Percentiles rank a stretch among this genome's conserved stretches.
phyloP scores from a whole-genome alignment of 2,113 vertebrate species.

The Pycnonotus jocosus region DNA sequence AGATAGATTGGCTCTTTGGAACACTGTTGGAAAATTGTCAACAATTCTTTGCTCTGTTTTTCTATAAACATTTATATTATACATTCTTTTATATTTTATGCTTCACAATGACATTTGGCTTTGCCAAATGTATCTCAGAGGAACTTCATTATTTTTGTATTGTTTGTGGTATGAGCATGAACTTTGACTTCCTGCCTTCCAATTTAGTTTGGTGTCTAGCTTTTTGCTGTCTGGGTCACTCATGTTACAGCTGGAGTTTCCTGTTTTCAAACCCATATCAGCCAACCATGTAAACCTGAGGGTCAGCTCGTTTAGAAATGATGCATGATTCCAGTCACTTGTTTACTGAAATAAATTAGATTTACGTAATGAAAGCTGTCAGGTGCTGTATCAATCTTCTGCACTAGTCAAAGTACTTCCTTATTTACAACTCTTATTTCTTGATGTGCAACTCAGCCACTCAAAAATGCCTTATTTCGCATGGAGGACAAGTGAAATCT shows the following conservation, averaged over 20 bases:
- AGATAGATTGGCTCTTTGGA: neutral
- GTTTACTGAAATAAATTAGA: conserved; percentile 70
- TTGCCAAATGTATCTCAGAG: conserved; percentile 67
- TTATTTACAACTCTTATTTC: conserved; percentile 72
- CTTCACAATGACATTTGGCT: conserved; percentile 12
- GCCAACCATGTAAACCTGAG: conserved; percentile 73
- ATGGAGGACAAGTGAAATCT: neutral
- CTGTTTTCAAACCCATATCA: conserved; percentile 75
- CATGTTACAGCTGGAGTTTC: conserved; percentile 77
- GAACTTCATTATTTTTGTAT: conserved; percentile 70
- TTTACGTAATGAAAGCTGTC: conserved; percentile 75
- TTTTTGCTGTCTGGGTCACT: conserved; percentile 78
- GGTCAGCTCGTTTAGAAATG: conserved; percentile 70
- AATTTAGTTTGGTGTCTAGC: conserved; percentile 68
- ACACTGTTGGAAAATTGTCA: neutral
- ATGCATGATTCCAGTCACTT: conserved; percentile 70
- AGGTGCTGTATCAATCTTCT: conserved; percentile 66
- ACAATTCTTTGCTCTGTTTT: neutral
- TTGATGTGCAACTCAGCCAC: conserved; percentile 42
- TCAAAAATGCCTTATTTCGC: neutral
- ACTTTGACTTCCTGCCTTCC: conserved; percentile 79
- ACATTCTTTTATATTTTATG: conserved; percentile 27
- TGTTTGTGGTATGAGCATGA: conserved; percentile 72
- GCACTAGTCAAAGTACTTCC: conserved; percentile 64
- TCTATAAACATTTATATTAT: conserved; percentile 56